Conservation (phyloP, 2,797 vertebrate genomes). For the Pangasius krempfi region DNA sequence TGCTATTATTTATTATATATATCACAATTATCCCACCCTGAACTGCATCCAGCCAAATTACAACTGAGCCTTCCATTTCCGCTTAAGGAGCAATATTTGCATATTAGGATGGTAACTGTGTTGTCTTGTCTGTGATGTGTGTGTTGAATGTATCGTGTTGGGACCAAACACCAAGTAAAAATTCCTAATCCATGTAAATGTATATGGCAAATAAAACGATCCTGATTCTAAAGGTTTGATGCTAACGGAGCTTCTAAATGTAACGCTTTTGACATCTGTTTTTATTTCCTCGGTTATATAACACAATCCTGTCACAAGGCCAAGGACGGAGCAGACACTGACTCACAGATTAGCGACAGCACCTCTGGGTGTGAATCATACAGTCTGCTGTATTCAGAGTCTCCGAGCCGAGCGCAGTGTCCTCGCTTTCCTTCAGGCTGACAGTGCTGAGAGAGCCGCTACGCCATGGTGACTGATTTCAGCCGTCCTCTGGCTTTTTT, state of each 20-base stretch:
- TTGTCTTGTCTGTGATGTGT: too few relatives aligned
- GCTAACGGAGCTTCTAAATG: not conserved
- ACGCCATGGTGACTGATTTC: not conserved
- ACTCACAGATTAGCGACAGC: not conserved
- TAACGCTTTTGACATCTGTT: not conserved
- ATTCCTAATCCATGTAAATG: too few relatives aligned
- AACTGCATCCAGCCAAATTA: too few relatives aligned
- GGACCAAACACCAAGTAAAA: too few relatives aligned
- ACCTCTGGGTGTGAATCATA: constrained; percentile 18
- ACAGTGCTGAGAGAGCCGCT: not conserved
- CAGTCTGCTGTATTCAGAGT: not conserved
- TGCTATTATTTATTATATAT: too few relatives aligned
- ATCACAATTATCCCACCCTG: too few relatives aligned
- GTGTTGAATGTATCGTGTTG: too few relatives aligned
- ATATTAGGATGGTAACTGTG: too few relatives aligned
- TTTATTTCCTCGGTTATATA: not conserved
- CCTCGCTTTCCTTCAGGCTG: constrained; percentile 4
- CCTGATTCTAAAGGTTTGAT: too few relatives aligned
- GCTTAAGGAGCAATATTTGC: too few relatives aligned
- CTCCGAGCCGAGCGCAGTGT: not conserved
- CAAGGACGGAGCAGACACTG: not conserved
- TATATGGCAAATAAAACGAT: too few relatives aligned
- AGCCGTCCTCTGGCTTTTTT: not conserved
- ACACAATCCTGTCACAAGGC: not conserved
- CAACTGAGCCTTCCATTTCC: too few relatives aligned